phyloP scores from a whole-genome alignment of 2,888 invertebrate genomes.

The Sinopyrophorus schimmeli region DNA sequence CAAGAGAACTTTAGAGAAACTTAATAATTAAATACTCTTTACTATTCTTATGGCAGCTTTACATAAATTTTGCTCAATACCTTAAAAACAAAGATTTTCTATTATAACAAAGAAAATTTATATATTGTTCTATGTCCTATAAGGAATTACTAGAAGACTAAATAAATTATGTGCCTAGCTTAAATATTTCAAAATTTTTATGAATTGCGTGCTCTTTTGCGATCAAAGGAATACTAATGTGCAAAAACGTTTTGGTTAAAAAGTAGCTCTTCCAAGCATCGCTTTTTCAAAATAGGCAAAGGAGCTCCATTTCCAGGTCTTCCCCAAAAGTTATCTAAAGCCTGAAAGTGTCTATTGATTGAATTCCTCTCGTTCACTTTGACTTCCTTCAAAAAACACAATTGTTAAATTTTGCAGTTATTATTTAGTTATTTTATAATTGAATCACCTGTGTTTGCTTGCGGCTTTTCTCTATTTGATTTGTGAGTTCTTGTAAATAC shows the following conservation, averaged over 20 bases:
- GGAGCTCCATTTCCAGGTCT: conserved; percentile 72
- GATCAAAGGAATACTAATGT: no score
- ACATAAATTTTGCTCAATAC: no score
- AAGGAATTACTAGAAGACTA: no score
- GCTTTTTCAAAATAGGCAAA: conserved; percentile 45
- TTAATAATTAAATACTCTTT: no score
- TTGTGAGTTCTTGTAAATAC: conserved; percentile 59
- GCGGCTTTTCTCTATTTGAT: conserved; percentile 59
- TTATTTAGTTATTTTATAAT: background rate
- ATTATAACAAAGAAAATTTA: no score
- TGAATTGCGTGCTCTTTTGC: no score
- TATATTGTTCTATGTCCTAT: no score
- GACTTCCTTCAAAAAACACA: conserved; percentile 58
- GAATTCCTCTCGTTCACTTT: conserved; percentile 66
- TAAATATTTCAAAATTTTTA: no score
- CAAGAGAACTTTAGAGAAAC: no score
- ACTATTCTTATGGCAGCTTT: no score
- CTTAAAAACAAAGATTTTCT: no score
- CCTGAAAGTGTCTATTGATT: conserved; percentile 71
- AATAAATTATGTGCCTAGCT: no score
- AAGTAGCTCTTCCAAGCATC: conserved; percentile 48
- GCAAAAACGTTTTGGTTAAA: conserved; percentile 34
- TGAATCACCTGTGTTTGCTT: conserved; percentile 52
- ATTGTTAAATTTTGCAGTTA: background rate
- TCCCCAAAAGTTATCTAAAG: conserved; percentile 80